Evolutionary conservation across 2,797 vertebrate species (phyloP).

Genomic region (Trichosurus vulpecula): DNA sequence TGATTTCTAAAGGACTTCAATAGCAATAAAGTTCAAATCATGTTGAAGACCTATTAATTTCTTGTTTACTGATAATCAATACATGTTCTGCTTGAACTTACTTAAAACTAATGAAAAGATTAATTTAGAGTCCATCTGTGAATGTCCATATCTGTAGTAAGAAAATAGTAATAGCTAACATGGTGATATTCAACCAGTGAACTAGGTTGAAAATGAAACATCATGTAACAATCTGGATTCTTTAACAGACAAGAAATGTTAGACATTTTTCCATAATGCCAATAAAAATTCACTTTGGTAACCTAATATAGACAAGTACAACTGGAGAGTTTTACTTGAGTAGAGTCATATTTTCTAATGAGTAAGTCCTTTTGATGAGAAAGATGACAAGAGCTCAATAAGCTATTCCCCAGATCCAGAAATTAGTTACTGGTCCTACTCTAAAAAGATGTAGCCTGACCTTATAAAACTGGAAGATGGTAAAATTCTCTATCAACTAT

Average conservation of each 20-base stretch:
- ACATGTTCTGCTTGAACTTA: background rate
- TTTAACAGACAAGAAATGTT: background rate
- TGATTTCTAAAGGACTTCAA: background rate
- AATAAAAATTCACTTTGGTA: background rate
- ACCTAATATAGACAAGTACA: background rate
- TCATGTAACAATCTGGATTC: background rate
- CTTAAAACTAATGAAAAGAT: background rate
- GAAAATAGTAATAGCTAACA: background rate
- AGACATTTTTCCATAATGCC: background rate
- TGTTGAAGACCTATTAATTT: background rate
- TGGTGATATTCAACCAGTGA: background rate
- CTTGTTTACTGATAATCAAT: background rate
- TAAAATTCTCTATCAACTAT: background rate
- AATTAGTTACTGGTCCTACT: background rate
- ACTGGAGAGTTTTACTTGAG: background rate
- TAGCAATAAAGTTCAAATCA: background rate
- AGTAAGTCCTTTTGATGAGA: background rate
- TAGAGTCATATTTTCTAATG: background rate
- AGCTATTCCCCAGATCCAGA: background rate
- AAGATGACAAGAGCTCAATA: background rate
- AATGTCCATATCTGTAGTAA: background rate
- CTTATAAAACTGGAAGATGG: background rate
- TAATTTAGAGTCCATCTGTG: background rate
- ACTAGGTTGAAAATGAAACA: background rate
- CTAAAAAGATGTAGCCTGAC: background rate